Conservation (phyloP, 2,113 vertebrate genomes). For the Aspiorhynchus laticeps region DNA sequence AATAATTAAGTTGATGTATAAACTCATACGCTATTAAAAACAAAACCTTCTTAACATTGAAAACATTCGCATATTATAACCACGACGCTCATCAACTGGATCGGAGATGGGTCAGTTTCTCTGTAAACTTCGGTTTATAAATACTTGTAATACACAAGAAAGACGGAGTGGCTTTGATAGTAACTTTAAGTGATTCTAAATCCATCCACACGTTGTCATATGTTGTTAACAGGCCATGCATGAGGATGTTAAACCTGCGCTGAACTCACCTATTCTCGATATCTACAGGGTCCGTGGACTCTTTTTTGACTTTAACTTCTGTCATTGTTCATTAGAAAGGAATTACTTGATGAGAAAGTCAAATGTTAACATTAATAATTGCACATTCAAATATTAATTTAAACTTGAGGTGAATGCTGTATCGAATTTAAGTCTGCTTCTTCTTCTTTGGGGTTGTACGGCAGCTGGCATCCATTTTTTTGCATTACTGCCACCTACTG, state of each 20-base stretch:
- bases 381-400: slow-evolving; percentile 4
- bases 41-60: not conserved
- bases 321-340: slow-evolving; percentile 73
- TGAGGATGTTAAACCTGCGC: too few species aligned
- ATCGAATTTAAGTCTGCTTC: not conserved
- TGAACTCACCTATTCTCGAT: slow-evolving; percentile 86
- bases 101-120: not conserved
- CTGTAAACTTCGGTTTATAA: not conserved
- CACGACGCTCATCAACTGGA: not conserved
- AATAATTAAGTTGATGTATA: not conserved
- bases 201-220: not conserved
- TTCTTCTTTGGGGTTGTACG: too few species aligned
- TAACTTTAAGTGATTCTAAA: not conserved
- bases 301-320: slow-evolving; percentile 88
- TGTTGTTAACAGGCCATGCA: slow-evolving; percentile 1
- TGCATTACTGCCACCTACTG: too few species aligned
- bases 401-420: not conserved
- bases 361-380: not conserved
- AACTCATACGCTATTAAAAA: not conserved
- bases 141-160: not conserved
- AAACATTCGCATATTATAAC: not conserved
- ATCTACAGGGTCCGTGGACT: slow-evolving; percentile 81
- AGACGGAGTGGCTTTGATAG: not conserved
- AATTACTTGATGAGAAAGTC: not conserved
- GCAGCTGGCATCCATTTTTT: too few species aligned